Percentiles rank a stretch among this genome's conserved stretches.
Conservation (phyloP, 2,797 vertebrate species). For the Acridotheres tristis region DNA sequence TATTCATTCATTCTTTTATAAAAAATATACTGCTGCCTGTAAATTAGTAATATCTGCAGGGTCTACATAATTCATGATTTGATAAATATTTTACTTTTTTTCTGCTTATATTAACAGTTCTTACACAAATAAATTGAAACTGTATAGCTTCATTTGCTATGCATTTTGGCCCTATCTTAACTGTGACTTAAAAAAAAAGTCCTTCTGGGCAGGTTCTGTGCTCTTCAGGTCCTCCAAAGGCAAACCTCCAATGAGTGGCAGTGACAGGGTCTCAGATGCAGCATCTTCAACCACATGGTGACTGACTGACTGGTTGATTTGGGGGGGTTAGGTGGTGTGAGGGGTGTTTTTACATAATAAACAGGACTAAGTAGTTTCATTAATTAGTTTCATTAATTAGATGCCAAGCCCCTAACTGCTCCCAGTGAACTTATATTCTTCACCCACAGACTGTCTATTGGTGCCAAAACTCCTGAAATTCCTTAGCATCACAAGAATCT, state of each 20-base stretch:
- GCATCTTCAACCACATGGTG: background rate
- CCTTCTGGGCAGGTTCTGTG: background rate
- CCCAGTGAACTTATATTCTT: background rate
- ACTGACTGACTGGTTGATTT: background rate
- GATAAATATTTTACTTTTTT: slow-evolving; percentile 64
- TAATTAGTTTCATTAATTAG: background rate
- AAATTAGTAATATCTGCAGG: slow-evolving; percentile 63
- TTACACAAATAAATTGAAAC: slow-evolving; percentile 54
- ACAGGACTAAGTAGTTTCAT: background rate
- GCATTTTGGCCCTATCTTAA: background rate
- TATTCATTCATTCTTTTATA: slow-evolving; percentile 63
- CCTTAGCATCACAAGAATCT: background rate
- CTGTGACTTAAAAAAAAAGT: background rate
- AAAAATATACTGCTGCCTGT: slow-evolving; percentile 48
- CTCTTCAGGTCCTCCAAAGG: background rate
- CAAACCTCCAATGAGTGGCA: fast-evolving
- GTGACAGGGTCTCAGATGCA: background rate
- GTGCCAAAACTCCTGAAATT: background rate
- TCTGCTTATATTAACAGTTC: slow-evolving; percentile 63
- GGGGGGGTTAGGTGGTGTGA: too few relatives aligned
- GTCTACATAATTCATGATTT: slow-evolving; percentile 64
- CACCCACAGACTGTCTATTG: background rate
- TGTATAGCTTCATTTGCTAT: background rate
- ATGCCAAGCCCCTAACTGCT: background rate
- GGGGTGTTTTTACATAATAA: background rate